Conservation (phyloP, 2,797 vertebrate genomes). For the Delichon dasypus region DNA sequence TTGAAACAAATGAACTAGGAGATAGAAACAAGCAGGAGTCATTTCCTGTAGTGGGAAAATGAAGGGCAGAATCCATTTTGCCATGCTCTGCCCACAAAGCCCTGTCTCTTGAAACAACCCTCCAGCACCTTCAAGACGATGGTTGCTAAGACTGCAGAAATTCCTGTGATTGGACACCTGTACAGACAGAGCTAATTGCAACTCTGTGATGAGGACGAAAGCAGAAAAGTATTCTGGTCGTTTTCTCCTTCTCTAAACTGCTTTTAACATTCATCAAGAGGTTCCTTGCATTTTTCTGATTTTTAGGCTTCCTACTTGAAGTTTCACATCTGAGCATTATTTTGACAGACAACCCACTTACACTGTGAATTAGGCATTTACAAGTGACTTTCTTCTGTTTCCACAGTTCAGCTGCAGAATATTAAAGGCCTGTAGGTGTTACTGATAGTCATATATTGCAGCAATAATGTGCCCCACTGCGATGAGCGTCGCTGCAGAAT, state of each 20-base stretch:
- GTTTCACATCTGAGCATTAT: not conserved
- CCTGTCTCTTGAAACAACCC: fast-evolving
- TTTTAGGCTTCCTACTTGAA: not conserved
- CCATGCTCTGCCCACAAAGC: not conserved
- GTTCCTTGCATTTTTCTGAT: not conserved
- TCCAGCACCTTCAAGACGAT: not conserved
- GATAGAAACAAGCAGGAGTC: not conserved
- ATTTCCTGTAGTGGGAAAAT: not conserved
- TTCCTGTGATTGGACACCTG: not conserved
- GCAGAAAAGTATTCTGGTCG: not conserved
- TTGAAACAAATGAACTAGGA: not conserved
- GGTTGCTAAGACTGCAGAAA: not conserved
- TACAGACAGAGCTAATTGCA: conserved; percentile 18
- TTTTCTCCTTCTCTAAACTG: not conserved
- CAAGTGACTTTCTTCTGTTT: conserved; percentile 27
- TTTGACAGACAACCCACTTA: conserved; percentile 1
- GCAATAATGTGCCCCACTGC: not conserved
- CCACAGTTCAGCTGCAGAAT: conserved; percentile 4
- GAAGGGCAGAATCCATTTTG: not conserved
- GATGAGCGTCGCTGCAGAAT: not conserved
- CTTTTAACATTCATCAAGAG: not conserved
- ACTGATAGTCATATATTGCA: not conserved
- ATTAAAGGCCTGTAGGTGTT: conserved; percentile 49
- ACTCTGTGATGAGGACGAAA: not conserved
- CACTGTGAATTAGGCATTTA: conserved; percentile 18